These are phyloP conservation scores for Bombus fervidus DNA, from an alignment of 1,140 invertebrate species.

Conservation along the genomic window DNA sequence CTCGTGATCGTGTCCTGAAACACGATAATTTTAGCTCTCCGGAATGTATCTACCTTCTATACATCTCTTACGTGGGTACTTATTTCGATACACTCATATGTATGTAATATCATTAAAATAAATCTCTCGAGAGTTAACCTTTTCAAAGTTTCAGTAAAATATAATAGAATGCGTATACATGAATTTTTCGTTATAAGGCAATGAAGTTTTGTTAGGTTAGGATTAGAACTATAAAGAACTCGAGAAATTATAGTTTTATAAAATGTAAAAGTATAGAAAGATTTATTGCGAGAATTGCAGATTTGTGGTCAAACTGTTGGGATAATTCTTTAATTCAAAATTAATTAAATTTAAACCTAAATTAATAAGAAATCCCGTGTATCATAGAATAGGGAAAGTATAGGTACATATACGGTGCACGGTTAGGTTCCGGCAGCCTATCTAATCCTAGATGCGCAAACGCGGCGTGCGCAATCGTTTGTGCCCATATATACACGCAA, in stretches of 20 bases:
- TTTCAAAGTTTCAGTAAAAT: not conserved
- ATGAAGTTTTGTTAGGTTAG: not conserved
- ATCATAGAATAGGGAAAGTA: not conserved
- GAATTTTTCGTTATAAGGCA: not conserved
- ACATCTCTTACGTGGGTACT: not conserved
- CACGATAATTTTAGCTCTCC: conserved; percentile 30
- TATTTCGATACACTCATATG: not conserved
- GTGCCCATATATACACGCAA: not conserved
- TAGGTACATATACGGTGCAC: not conserved
- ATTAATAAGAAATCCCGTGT: not conserved
- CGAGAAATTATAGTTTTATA: not conserved
- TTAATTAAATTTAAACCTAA: not conserved
- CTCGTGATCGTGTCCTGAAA: conserved; percentile 24
- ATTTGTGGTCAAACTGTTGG: not conserved
- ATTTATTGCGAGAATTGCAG: not conserved
- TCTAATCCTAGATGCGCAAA: not conserved
- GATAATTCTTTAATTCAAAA: not conserved
- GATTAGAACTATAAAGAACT: not conserved
- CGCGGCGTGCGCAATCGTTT: not conserved
- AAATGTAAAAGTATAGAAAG: not conserved
- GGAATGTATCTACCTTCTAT: not conserved
- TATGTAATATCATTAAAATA: not conserved
- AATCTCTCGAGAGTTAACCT: not conserved
- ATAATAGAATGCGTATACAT: not conserved
- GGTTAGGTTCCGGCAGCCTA: not conserved